Conservation (phyloP, 2,797 vertebrate genomes). For the Neomorphus geoffroyi region DNA sequence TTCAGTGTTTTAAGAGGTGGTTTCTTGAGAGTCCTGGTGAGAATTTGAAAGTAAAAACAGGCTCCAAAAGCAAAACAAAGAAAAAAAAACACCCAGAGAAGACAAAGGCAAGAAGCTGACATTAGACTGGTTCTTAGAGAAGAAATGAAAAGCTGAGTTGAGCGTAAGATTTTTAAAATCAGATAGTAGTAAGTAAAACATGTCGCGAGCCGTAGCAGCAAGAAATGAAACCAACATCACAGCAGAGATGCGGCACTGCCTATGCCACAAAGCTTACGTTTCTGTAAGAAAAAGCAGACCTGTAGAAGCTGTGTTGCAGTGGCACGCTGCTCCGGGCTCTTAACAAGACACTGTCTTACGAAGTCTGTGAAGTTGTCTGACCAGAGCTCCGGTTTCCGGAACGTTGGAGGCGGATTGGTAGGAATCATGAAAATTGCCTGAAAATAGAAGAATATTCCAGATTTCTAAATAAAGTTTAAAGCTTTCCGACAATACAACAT, state of each 20-base stretch:
- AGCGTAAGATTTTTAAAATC: neutral
- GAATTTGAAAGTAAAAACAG: neutral
- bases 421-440: conserved; percentile 99
- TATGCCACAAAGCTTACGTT: neutral
- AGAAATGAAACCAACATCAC: neutral
- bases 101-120: neutral
- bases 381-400: conserved; percentile 89
- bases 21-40: neutral
- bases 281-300: conserved; percentile 62
- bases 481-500: neutral
- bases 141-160: neutral
- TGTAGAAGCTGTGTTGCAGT: conserved; percentile 92
- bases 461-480: neutral
- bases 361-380: conserved; percentile 85
- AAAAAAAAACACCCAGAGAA: neutral
- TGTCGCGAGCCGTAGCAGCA: neutral
- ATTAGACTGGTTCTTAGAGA: neutral
- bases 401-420: conserved; percentile 91
- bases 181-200: neutral
- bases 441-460: neutral
- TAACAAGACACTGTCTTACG: conserved; percentile 91
- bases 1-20: neutral
- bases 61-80: neutral
- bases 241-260: neutral
- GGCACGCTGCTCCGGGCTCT: conserved; percentile 89